Conservation (phyloP, 2,888 invertebrate species). For the Dryobotodes eremita region DNA sequence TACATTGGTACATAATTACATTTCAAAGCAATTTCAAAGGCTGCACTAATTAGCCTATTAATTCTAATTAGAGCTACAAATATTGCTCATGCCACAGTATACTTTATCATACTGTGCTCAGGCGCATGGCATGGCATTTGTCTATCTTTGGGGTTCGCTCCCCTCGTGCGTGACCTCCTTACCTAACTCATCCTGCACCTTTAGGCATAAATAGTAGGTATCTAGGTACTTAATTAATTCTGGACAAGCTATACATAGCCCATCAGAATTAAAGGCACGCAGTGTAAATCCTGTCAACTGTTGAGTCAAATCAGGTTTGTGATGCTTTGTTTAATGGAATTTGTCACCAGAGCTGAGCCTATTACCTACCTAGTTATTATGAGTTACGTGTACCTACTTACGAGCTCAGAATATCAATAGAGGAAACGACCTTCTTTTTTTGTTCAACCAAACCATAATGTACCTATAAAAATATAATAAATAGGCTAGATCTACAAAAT, state of each 20-base stretch:
- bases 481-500: neutral
- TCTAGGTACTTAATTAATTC: conserved; percentile 8
- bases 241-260: neutral
- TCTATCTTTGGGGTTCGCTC: neutral
- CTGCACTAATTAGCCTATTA: neutral
- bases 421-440: conserved; percentile 33
- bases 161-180: neutral
- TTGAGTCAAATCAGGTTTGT: neutral
- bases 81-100: neutral
- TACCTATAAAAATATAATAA: too few species aligned
- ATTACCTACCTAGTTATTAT: conserved; percentile 1
- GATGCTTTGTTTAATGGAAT: conserved; percentile 13
- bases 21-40: neutral
- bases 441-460: neutral
- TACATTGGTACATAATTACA: neutral
- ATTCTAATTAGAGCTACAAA: neutral
- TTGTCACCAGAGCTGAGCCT: neutral
- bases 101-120: neutral
- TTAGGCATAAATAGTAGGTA: neutral
- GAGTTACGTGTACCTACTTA: conserved; percentile 11
- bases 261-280: conserved; percentile 26
- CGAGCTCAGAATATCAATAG: conserved; percentile 36
- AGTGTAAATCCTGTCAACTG: neutral
- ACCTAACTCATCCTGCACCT: conserved; percentile 8
- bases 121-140: neutral